Percentiles rank a stretch among this genome's conserved stretches.
Evolutionary conservation across 2,797 vertebrate species (phyloP).

Genomic region (Anguilla megastoma): DNA sequence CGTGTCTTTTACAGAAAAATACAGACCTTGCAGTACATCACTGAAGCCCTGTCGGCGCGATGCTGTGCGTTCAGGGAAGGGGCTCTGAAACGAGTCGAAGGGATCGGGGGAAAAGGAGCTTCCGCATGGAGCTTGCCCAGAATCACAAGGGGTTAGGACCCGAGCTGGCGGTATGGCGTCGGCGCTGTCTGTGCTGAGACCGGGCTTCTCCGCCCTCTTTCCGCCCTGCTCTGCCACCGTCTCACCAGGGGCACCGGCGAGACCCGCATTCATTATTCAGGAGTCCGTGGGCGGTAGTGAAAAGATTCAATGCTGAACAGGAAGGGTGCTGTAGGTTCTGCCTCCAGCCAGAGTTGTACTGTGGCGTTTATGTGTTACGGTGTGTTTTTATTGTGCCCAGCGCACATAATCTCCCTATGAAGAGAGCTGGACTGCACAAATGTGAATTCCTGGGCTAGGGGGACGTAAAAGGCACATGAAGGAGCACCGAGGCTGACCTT

Average conservation of each 20-base stretch:
- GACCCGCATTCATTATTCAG: not conserved
- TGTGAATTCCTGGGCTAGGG: slow-evolving; percentile 24
- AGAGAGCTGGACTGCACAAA: slow-evolving; percentile 23
- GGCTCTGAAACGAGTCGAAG: not conserved
- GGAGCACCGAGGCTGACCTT: slow-evolving; percentile 34
- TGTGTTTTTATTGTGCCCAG: slow-evolving; percentile 9
- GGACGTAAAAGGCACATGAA: slow-evolving; percentile 23
- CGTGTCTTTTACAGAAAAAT: not conserved
- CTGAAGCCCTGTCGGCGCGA: not conserved
- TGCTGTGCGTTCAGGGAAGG: too few relatives aligned
- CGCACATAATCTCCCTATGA: slow-evolving; percentile 34
- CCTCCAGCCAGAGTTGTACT: not conserved
- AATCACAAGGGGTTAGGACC: too few relatives aligned
- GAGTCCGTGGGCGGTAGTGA: not conserved
- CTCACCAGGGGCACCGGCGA: slow-evolving; percentile 38
- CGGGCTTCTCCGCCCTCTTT: not conserved
- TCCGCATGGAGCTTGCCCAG: too few relatives aligned
- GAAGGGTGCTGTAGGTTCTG: slow-evolving; percentile 9
- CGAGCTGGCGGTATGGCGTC: not conserved
- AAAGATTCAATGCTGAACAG: slow-evolving; percentile 13
- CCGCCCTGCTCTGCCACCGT: not conserved
- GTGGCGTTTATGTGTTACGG: slow-evolving; percentile 26
- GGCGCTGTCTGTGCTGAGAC: not conserved
- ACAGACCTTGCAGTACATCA: not conserved
- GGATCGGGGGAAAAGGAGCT: not conserved